Conservation (phyloP, 2,888 invertebrate genomes). For the Labia minor region DNA sequence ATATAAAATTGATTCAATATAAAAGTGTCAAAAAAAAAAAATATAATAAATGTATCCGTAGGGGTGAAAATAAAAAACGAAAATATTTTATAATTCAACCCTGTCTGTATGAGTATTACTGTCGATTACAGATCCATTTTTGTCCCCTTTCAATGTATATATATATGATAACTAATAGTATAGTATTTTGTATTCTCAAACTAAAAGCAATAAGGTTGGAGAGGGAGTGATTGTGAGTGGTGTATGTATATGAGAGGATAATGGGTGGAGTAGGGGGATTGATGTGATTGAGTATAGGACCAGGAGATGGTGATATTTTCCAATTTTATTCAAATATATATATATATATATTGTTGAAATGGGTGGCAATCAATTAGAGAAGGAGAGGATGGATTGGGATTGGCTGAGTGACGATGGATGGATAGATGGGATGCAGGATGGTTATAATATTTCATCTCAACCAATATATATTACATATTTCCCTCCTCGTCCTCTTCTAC, state of each 20-base stretch:
- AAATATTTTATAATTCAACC: too few relatives aligned
- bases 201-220: too few relatives aligned
- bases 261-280: neutral
- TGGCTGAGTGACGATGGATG: conserved; percentile 7
- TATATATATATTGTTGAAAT: neutral
- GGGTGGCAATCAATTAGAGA: neutral
- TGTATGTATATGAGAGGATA: neutral
- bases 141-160: too few relatives aligned
- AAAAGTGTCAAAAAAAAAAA: too few relatives aligned
- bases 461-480: neutral
- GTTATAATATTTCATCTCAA: conserved; percentile 1
- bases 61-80: too few relatives aligned
- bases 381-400: neutral
- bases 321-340: conserved; percentile 13
- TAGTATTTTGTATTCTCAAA: too few relatives aligned
- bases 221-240: neutral
- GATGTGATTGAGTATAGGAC: neutral
- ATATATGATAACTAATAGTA: too few relatives aligned
- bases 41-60: too few relatives aligned
- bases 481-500: neutral
- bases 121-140: too few relatives aligned
- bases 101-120: too few relatives aligned
- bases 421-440: conserved; percentile 6
- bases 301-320: neutral
- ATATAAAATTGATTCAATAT: too few relatives aligned